Evolutionary conservation across 2,113 vertebrate genomes (phyloP).

Genomic region (Hyaena hyaena): DNA sequence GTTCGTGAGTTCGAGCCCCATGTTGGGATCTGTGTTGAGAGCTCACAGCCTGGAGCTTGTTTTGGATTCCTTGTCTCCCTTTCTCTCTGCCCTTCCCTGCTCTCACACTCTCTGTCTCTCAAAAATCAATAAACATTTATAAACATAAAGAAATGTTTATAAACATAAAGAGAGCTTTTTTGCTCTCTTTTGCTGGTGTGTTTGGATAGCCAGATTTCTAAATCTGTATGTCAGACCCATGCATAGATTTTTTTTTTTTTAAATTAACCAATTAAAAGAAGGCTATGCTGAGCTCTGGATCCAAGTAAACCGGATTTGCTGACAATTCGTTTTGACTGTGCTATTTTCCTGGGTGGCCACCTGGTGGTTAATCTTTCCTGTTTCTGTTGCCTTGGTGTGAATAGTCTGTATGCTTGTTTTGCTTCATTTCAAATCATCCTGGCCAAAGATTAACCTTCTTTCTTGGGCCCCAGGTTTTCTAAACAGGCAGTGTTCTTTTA

Average conservation of each 20-base stretch:
- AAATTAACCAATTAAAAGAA: neutral
- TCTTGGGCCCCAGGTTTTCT: constrained; percentile 39
- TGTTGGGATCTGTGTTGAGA: too few relatives aligned
- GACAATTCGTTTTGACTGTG: neutral
- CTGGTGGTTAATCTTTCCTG: neutral
- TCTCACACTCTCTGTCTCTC: too few relatives aligned
- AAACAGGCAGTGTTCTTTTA: neutral
- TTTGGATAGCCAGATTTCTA: neutral
- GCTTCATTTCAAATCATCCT: constrained; percentile 55
- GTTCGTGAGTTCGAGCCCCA: too few relatives aligned
- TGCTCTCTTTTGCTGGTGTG: neutral
- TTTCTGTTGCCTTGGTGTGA: neutral
- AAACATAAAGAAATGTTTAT: too few relatives aligned
- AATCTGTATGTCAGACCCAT: neutral
- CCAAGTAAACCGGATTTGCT: neutral
- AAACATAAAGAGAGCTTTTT: too few relatives aligned
- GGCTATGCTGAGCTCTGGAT: neutral
- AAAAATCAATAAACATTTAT: too few relatives aligned
- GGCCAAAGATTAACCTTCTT: constrained; percentile 50
- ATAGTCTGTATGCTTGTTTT: neutral
- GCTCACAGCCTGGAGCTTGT: too few relatives aligned
- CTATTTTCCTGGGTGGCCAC: neutral
- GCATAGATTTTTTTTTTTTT: neutral
- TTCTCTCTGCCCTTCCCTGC: too few relatives aligned
- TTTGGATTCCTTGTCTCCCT: too few relatives aligned